These are phyloP conservation scores for Tychaedon coryphoeus DNA, from an alignment of 2,113 vertebrate genomes.

Conservation along the genomic window DNA sequence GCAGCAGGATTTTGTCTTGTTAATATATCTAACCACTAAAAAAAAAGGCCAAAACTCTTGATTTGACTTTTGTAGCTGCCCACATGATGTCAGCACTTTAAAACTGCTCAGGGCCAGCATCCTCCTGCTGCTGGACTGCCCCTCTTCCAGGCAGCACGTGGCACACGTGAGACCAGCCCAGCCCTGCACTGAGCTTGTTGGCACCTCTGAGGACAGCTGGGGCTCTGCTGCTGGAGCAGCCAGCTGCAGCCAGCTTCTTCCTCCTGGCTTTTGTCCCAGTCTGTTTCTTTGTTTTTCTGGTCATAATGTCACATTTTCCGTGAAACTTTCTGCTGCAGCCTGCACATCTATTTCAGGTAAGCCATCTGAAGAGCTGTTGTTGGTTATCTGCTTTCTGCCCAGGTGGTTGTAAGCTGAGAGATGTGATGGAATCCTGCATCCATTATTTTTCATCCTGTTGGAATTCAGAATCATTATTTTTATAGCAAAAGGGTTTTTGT, in stretches of 20 bases:
- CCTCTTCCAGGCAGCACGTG: background rate
- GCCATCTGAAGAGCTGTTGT: background rate
- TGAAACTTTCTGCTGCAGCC: background rate
- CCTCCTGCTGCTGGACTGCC: background rate
- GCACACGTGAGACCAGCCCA: accelerated
- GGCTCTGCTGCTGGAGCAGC: background rate
- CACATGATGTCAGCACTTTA: background rate
- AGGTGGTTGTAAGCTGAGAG: background rate
- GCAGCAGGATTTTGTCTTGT: background rate
- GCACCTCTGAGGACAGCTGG: accelerated
- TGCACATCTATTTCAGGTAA: background rate
- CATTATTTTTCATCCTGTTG: background rate
- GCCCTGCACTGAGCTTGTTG: accelerated
- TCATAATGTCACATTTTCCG: background rate
- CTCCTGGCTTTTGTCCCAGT: background rate
- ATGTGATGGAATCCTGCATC: background rate
- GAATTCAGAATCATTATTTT: background rate
- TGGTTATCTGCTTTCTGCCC: background rate
- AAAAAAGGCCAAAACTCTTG: background rate
- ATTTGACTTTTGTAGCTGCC: background rate
- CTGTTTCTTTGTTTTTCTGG: background rate
- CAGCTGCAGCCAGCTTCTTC: background rate
- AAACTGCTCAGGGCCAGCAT: background rate
- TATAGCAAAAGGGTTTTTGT: background rate
- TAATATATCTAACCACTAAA: background rate